phyloP scores from a whole-genome alignment of 2,797 vertebrate genomes.

The Cheirogaleus major region DNA sequence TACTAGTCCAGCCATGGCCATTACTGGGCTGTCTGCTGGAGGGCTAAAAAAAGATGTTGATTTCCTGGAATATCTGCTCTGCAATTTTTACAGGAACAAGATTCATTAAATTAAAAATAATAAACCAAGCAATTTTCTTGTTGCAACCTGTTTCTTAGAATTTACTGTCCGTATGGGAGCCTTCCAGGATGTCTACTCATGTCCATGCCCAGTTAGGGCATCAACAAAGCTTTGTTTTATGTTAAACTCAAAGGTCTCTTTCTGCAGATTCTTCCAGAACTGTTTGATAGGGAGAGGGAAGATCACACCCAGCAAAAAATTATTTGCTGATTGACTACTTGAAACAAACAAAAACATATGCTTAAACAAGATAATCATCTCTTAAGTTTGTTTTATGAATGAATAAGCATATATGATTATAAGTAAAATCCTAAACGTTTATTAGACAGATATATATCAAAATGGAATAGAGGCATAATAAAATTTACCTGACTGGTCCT shows the following conservation, averaged over 20 bases:
- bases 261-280: slow-evolving; percentile 30
- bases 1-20: slow-evolving; percentile 2
- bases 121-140: slow-evolving; percentile 59
- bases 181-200: slow-evolving; percentile 28
- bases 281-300: not conserved
- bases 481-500: not conserved
- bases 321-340: not conserved
- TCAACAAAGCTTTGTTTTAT: not conserved
- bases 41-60: slow-evolving; percentile 68
- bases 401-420: not conserved
- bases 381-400: slow-evolving; percentile 23
- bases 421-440: not conserved
- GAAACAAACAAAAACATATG: not conserved
- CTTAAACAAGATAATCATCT: not conserved
- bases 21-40: slow-evolving; percentile 57
- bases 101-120: slow-evolving; percentile 76
- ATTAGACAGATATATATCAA: not conserved
- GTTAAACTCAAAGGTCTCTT: not conserved
- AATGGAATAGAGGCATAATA: slow-evolving; percentile 27
- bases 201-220: not conserved
- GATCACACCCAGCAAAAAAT: not conserved
- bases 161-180: not conserved
- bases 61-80: slow-evolving; percentile 77
- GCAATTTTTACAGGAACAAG: slow-evolving; percentile 76
- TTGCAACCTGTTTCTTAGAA: slow-evolving; percentile 65